Evolutionary conservation across 64 coral and sea anemone genomes (phyloP).

Genomic region (Montipora sp.): DNA sequence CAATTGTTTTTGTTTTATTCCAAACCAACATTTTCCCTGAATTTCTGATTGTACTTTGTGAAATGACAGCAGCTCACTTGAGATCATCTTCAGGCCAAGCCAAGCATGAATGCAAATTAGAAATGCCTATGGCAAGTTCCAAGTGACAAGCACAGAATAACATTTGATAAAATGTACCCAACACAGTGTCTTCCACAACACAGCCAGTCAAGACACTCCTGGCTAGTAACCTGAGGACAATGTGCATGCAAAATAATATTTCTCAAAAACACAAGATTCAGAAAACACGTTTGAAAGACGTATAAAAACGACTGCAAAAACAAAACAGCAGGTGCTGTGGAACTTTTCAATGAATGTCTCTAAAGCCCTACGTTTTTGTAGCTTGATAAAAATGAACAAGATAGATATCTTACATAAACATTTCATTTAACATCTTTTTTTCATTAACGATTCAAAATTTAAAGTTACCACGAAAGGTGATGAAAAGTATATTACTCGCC

Average conservation of each 20-base stretch:
- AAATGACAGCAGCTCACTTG: background rate
- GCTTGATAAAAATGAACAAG: background rate
- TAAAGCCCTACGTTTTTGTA: background rate
- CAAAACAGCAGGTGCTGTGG: slow-evolving; percentile 11
- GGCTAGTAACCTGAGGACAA: background rate
- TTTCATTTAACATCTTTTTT: background rate
- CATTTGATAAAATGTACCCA: background rate
- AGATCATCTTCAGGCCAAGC: background rate
- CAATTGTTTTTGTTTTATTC: background rate
- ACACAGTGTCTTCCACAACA: background rate
- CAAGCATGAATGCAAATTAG: background rate
- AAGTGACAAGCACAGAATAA: background rate
- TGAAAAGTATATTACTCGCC: background rate
- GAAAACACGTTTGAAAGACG: background rate
- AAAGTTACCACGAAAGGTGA: background rate
- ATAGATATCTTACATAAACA: too few species aligned
- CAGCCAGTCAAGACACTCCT: background rate
- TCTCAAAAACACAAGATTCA: background rate
- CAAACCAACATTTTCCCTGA: background rate
- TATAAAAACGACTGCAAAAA: background rate
- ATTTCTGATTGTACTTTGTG: background rate
- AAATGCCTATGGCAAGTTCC: background rate
- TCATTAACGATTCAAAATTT: background rate
- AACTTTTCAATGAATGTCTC: background rate
- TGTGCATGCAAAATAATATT: background rate